Evolutionary conservation across 2,888 invertebrate species (phyloP).

Genomic region (Ormyrus pomaceus): DNA sequence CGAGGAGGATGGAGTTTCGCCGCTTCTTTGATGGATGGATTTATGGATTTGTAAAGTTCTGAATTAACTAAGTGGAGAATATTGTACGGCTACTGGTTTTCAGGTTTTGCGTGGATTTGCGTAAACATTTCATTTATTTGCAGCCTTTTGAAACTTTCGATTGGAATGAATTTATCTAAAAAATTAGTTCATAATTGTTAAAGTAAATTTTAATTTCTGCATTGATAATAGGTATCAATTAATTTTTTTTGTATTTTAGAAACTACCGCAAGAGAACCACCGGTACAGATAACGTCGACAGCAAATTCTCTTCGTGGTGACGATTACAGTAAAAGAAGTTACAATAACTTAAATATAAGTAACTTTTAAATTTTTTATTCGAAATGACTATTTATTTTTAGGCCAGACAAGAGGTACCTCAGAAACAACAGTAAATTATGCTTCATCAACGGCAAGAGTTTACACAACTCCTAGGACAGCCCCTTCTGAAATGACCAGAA

Average conservation of each 20-base stretch:
- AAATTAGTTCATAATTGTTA: no score
- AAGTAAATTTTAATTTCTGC: no score
- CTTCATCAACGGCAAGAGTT: constrained; percentile 40
- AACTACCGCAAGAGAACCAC: constrained; percentile 13
- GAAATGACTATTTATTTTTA: not conserved
- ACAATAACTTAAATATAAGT: not conserved
- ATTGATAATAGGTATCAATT: no score
- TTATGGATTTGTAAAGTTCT: no score
- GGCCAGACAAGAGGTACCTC: constrained; percentile 22
- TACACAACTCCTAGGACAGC: constrained; percentile 38
- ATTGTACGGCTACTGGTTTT: no score
- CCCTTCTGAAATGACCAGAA: constrained; percentile 4
- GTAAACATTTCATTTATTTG: no score
- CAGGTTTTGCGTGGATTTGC: no score
- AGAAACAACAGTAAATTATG: constrained; percentile 33
- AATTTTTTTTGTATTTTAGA: constrained; percentile 12
- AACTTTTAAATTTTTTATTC: no score
- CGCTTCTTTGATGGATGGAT: not conserved
- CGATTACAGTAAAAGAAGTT: constrained; percentile 28
- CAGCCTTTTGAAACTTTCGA: no score
- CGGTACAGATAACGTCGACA: constrained; percentile 11
- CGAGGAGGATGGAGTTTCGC: not conserved
- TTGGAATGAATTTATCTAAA: no score
- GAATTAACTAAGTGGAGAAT: no score
- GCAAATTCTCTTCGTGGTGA: constrained; percentile 23